phyloP scores from a whole-genome alignment of 2,888 invertebrate genomes.

The Patella depressa region DNA sequence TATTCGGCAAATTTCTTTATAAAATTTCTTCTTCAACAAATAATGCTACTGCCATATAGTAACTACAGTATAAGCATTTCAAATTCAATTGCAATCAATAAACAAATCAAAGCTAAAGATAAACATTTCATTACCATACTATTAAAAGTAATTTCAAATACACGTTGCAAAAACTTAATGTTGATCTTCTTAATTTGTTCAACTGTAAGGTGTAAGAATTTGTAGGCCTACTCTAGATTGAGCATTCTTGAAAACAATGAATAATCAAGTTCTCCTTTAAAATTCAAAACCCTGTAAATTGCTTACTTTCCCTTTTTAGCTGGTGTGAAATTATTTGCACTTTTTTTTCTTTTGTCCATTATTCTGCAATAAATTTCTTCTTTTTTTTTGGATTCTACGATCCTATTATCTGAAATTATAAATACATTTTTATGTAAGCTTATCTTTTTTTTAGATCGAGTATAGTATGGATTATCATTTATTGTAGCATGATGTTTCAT shows the following conservation, averaged over 20 bases:
- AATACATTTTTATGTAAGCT: too few species aligned
- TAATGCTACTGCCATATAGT: neutral
- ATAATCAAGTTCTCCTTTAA: neutral
- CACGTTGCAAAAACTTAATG: too few species aligned
- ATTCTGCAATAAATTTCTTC: neutral
- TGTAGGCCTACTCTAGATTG: too few species aligned
- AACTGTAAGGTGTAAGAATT: too few species aligned
- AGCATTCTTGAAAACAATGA: neutral
- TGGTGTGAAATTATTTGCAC: slow-evolving; percentile 16
- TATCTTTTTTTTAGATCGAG: too few species aligned
- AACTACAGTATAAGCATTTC: slow-evolving; percentile 3
- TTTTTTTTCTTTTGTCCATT: neutral
- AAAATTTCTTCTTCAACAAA: neutral
- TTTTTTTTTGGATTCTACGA: neutral
- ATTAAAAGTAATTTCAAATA: too few species aligned
- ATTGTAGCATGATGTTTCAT: too few species aligned
- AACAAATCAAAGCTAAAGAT: too few species aligned
- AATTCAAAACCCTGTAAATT: neutral
- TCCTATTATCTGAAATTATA: neutral
- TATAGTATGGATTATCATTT: too few species aligned
- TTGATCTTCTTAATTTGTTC: too few species aligned
- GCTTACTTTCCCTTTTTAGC: slow-evolving; percentile 34
- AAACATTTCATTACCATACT: too few species aligned
- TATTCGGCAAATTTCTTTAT: neutral
- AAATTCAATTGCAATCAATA: neutral